Percentiles rank a stretch among this genome's conserved stretches.
Conservation (phyloP, 2,888 invertebrate species). For the Megalurothrips usitatus region DNA sequence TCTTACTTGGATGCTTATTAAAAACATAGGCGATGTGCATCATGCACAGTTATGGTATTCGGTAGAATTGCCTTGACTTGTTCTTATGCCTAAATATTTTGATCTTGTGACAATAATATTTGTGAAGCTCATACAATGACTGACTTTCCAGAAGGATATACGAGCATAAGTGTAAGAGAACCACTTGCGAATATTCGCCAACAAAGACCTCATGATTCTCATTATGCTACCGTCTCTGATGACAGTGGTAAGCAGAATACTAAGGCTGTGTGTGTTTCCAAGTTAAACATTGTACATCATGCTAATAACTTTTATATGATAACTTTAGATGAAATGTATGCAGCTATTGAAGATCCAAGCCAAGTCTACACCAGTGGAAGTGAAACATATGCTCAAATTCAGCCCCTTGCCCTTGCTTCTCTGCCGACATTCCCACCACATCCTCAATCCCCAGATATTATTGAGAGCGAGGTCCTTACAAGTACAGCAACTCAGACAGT, state of each 20-base stretch:
- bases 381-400: constrained; percentile 83
- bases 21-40: too few species aligned
- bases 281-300: neutral
- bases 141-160: constrained; percentile 73
- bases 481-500: constrained; percentile 11
- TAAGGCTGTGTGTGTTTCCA: neutral
- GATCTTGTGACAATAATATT: constrained; percentile 26
- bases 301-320: constrained; percentile 29
- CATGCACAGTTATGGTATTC: too few species aligned
- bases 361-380: constrained; percentile 70
- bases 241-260: constrained; percentile 64
- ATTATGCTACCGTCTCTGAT: constrained; percentile 87
- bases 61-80: neutral
- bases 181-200: constrained; percentile 67
- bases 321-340: constrained; percentile 77
- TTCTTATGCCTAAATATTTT: neutral
- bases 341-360: constrained; percentile 77
- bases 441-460: neutral
- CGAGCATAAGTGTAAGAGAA: constrained; percentile 85
- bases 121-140: constrained; percentile 21
- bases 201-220: constrained; percentile 54
- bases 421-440: neutral
- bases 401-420: constrained; percentile 46
- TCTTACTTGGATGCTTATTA: neutral
- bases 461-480: neutral